Conservation (phyloP, 2,113 vertebrate species). For the Mus pahari region DNA sequence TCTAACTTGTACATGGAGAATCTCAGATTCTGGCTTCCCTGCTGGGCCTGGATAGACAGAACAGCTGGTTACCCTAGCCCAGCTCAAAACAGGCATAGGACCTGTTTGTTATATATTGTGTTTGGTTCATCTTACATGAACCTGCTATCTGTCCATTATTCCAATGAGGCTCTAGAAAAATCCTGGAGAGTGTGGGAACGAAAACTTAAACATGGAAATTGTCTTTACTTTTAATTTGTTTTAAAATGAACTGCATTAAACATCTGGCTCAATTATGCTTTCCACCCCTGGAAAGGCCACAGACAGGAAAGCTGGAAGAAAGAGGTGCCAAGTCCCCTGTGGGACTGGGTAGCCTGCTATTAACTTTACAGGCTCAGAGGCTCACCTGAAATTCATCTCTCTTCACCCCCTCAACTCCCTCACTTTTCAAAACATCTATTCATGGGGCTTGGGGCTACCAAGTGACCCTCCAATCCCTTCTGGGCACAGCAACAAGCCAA, state of each 20-base stretch:
- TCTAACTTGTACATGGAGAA: background rate
- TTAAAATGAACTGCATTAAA: background rate
- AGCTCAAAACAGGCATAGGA: background rate
- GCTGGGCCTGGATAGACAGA: background rate
- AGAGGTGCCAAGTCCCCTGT: background rate
- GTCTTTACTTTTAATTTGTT: background rate
- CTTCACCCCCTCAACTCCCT: background rate
- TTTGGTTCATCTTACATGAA: background rate
- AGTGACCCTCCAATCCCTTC: background rate
- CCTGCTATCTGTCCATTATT: background rate
- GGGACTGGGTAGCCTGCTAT: background rate
- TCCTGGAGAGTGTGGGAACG: background rate
- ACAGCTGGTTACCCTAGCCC: background rate
- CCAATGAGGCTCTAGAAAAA: background rate
- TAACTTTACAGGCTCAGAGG: background rate
- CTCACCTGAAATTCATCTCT: background rate
- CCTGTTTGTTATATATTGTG: background rate
- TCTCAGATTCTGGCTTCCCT: background rate
- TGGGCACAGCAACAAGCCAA: background rate
- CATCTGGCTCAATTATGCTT: background rate
- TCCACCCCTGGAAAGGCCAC: background rate
- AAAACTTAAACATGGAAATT: background rate
- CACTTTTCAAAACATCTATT: background rate
- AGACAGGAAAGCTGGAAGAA: background rate
- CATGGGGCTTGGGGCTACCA: background rate